phyloP scores from a whole-genome alignment of 1,140 invertebrate species.

The Eriocheir sinensis region DNA sequence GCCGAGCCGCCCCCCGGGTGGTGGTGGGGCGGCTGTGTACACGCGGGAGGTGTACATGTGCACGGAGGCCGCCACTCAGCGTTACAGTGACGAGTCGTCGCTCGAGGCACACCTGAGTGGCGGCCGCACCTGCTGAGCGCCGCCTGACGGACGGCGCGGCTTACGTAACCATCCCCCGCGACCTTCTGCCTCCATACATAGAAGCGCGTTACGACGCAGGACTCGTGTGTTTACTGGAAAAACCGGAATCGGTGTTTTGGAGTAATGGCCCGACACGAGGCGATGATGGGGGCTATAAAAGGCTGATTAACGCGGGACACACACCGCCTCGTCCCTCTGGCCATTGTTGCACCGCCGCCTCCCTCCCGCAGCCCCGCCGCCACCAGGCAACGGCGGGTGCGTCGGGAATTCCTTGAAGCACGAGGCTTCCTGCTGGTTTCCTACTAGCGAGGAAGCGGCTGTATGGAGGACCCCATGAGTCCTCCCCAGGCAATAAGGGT shows the following conservation, averaged over 20 bases:
- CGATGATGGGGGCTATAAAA: neutral
- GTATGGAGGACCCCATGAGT: neutral
- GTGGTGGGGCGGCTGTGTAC: too few relatives aligned
- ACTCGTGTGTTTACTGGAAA: neutral
- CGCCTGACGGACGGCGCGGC: neutral
- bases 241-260: neutral
- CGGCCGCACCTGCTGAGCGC: neutral
- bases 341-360: too few relatives aligned
- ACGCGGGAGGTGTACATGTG: too few relatives aligned
- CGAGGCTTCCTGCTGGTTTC: neutral
- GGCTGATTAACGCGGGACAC: neutral
- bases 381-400: too few relatives aligned
- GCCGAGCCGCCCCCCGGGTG: too few relatives aligned
- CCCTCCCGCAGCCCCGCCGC: too few relatives aligned
- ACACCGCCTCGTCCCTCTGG: neutral
- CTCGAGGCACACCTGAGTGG: neutral
- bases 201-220: neutral
- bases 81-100: too few relatives aligned
- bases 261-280: neutral
- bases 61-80: too few relatives aligned
- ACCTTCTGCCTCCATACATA: neutral
- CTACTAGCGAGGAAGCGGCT: neutral
- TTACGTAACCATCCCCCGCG: slow-evolving; percentile 1
- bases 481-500: neutral
- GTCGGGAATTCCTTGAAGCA: too few relatives aligned